Evolutionary conservation across 2,113 vertebrate genomes (phyloP).

Genomic region (Indri indri): DNA sequence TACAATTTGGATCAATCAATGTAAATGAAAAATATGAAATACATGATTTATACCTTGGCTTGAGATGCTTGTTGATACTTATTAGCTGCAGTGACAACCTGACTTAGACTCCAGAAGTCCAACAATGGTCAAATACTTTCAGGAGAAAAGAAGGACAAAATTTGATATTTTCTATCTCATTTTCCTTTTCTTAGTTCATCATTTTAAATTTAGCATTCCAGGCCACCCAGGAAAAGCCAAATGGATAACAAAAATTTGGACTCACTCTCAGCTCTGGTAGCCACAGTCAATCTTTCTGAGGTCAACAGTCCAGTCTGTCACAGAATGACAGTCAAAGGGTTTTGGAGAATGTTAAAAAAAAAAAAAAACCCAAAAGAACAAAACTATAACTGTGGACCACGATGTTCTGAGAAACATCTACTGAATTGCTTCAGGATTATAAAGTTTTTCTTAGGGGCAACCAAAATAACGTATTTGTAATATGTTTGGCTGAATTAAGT

Average conservation of each 20-base stretch:
- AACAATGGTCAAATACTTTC: not conserved
- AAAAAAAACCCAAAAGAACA: not conserved
- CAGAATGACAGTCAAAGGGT: not conserved
- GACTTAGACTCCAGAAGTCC: not conserved
- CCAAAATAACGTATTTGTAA: not conserved
- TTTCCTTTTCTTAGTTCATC: not conserved
- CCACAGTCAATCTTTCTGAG: not conserved
- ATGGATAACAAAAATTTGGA: not conserved
- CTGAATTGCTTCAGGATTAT: not conserved
- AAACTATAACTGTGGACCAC: not conserved
- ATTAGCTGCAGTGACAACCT: not conserved
- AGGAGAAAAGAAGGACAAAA: not conserved
- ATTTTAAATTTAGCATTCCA: conserved; percentile 43
- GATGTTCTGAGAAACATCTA: not conserved
- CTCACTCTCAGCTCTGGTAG: not conserved
- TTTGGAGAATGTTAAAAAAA: conserved; percentile 23
- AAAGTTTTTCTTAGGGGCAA: conserved; percentile 4
- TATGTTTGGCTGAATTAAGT: not conserved
- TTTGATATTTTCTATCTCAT: not conserved
- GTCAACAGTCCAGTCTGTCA: not conserved
- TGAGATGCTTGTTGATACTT: conserved; percentile 1
- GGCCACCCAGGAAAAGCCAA: not conserved
- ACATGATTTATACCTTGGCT: not conserved
- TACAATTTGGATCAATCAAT: not conserved
- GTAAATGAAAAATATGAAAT: conserved; percentile 13